Evolutionary conservation across 1,140 invertebrate species (phyloP).

Genomic region (Condylostylus longicornis): DNA sequence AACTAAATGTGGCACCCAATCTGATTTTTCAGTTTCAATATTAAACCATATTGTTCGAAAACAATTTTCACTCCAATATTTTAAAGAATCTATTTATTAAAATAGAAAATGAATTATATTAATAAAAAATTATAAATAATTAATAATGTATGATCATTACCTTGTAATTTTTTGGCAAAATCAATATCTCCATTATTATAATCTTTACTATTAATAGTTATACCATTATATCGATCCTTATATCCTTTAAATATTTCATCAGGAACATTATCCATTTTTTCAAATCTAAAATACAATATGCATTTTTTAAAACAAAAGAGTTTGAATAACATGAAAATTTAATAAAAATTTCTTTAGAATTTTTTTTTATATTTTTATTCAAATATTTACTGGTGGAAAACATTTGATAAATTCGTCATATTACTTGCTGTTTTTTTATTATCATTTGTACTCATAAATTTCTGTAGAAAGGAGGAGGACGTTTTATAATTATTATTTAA

Average conservation of each 20-base stretch:
- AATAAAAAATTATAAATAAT: slow-evolving; percentile 1
- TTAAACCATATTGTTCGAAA: slow-evolving; percentile 72
- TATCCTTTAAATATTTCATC: slow-evolving; percentile 37
- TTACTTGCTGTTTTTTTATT: no score
- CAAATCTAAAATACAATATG: slow-evolving; percentile 4
- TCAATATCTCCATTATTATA: slow-evolving; percentile 31
- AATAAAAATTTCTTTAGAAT: no score
- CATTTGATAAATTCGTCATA: no score
- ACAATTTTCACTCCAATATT: slow-evolving; percentile 47
- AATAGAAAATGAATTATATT: slow-evolving; percentile 6
- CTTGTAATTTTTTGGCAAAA: slow-evolving; percentile 41
- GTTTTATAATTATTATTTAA: no score
- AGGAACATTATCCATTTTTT: slow-evolving; percentile 8
- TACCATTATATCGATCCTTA: slow-evolving; percentile 50
- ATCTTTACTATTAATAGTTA: slow-evolving; percentile 46
- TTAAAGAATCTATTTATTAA: slow-evolving; percentile 49
- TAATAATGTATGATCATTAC: slow-evolving; percentile 26
- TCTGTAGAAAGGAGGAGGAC: no score
- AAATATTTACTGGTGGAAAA: no score
- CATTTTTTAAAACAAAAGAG: no score
- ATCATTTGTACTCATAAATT: no score
- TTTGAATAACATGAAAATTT: no score
- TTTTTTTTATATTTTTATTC: no score
- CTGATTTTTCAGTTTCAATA: slow-evolving; percentile 48
- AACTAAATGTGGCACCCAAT: slow-evolving; percentile 62